Conservation (phyloP, 1,140 invertebrate species). For the Anastrepha ludens region DNA sequence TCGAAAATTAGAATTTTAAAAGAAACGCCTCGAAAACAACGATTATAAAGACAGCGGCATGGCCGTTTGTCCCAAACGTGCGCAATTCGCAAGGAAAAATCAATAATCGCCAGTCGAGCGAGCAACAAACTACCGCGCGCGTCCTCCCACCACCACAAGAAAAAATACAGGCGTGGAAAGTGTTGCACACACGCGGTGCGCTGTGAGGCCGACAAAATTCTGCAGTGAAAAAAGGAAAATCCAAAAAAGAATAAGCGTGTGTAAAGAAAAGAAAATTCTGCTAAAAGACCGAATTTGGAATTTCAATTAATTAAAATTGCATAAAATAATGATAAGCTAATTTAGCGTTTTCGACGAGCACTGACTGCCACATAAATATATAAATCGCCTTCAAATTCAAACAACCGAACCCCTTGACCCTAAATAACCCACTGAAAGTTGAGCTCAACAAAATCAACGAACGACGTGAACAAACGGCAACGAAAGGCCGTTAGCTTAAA, state of each 20-base stretch:
- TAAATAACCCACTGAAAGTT: not conserved
- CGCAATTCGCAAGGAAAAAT: conserved; percentile 37
- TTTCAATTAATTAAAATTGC: conserved; percentile 2
- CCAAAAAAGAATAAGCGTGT: conserved; percentile 4
- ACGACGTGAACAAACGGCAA: conserved; percentile 5
- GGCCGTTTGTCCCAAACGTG: not conserved
- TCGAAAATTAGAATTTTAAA: not conserved
- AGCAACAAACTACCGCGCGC: conserved; percentile 16
- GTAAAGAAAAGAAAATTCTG: not conserved
- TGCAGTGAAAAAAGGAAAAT: not conserved
- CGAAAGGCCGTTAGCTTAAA: conserved; percentile 8
- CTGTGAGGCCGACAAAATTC: conserved; percentile 16
- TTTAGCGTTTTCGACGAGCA: not conserved
- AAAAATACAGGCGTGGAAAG: conserved; percentile 36
- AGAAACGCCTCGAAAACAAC: not conserved
- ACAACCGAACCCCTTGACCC: not conserved
- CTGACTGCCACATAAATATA: conserved; percentile 35
- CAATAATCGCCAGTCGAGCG: conserved; percentile 22
- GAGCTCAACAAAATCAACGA: conserved; percentile 35
- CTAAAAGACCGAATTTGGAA: not conserved
- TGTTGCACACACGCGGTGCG: conserved; percentile 30
- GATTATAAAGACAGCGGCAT: not conserved
- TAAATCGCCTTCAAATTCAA: conserved; percentile 11
- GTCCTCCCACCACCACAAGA: conserved; percentile 21
- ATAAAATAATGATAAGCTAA: not conserved